These are phyloP conservation scores for Conistra vaccinii DNA, from an alignment of 2,888 invertebrate genomes.

Conservation along the genomic window DNA sequence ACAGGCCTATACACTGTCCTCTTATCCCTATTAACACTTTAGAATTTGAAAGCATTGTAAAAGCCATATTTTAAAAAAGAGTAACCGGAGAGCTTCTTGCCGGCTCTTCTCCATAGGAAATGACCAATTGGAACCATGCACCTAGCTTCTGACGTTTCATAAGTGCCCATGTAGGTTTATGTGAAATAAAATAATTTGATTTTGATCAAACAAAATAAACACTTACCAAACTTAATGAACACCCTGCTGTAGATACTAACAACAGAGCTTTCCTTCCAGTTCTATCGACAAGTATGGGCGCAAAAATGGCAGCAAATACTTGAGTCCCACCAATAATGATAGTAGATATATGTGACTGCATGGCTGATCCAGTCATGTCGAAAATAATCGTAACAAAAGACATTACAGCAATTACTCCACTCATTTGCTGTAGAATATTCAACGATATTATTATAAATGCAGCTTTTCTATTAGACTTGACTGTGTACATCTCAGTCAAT, in stretches of 20 bases:
- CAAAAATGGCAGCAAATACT: conserved; percentile 68
- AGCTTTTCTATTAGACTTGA: conserved; percentile 73
- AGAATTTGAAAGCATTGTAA: too few species aligned
- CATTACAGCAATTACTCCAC: conserved; percentile 72
- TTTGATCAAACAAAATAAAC: too few species aligned
- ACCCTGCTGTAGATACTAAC: conserved; percentile 70
- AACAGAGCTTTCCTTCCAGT: conserved; percentile 70
- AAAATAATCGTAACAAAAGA: conserved; percentile 77
- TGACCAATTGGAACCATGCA: too few species aligned
- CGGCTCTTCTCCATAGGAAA: too few species aligned
- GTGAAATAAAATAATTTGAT: too few species aligned
- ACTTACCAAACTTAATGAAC: conserved; percentile 74
- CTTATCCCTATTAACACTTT: too few species aligned
- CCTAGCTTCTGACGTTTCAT: too few species aligned
- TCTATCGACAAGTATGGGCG: conserved; percentile 76
- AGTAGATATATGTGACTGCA: conserved; percentile 74
- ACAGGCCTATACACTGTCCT: too few species aligned
- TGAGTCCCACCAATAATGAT: conserved; percentile 76
- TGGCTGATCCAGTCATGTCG: conserved; percentile 71
- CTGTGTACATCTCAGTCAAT: conserved; percentile 71
- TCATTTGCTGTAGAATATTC: conserved; percentile 72
- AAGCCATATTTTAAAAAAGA: too few species aligned
- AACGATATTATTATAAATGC: conserved; percentile 71
- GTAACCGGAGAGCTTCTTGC: too few species aligned
- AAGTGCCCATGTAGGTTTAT: too few species aligned